Conservation (phyloP, 2,888 invertebrate genomes). For the Melolontha melolontha region DNA sequence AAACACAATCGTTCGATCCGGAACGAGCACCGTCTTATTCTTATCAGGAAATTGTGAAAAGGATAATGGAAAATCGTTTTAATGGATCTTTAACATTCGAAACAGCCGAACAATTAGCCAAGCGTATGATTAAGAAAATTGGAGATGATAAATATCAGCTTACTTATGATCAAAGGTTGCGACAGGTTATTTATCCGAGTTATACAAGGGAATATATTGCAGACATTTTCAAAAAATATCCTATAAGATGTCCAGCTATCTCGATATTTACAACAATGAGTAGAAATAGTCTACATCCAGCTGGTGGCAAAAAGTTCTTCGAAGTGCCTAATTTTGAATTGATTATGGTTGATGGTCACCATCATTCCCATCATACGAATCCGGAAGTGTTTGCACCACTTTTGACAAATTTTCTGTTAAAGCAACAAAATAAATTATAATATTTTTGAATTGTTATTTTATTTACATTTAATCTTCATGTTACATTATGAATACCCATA, state of each 20-base stretch:
- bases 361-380: slow-evolving; percentile 38
- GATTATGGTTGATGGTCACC: slow-evolving; percentile 16
- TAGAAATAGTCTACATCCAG: too few relatives aligned
- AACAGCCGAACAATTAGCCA: slow-evolving; percentile 26
- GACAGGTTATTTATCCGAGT: slow-evolving; percentile 20
- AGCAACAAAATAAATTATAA: slow-evolving; percentile 18
- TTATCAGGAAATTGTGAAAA: slow-evolving; percentile 38
- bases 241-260: slow-evolving; percentile 27
- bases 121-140: slow-evolving; percentile 26
- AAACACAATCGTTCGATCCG: slow-evolving; percentile 19
- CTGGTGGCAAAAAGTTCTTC: too few relatives aligned
- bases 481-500: too few relatives aligned
- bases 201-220: slow-evolving; percentile 18
- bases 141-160: slow-evolving; percentile 29
- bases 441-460: too few relatives aligned
- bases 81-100: slow-evolving; percentile 23
- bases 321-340: slow-evolving; percentile 1
- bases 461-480: too few relatives aligned
- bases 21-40: slow-evolving; percentile 28
- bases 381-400: slow-evolving; percentile 16
- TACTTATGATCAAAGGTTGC: slow-evolving; percentile 17
- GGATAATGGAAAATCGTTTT: slow-evolving; percentile 30
- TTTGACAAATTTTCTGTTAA: slow-evolving; percentile 24
- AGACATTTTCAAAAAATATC: slow-evolving; percentile 19
- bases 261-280: background rate